Evolutionary conservation across 1,140 invertebrate genomes (phyloP), one percentile per base, ranked within the genome.

Genomic region (Drosophila navojoa): DNA sequence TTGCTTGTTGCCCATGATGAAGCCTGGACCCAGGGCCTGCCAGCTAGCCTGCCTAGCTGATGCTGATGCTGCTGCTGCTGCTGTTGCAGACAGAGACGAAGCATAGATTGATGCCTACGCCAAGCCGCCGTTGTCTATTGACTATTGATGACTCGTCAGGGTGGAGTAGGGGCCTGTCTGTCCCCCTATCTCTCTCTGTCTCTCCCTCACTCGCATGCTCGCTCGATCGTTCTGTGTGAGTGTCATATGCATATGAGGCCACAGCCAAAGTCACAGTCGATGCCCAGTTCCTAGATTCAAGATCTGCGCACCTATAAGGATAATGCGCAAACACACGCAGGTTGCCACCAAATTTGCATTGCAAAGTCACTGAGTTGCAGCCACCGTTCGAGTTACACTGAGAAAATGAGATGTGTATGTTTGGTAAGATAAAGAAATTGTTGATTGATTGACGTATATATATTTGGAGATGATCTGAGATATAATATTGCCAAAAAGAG

Each of bases 161-260:
- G 59, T 25, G 38, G 19, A 45, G 59, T 29, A 38, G 16, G 5
- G 40, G 52, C 49, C 25, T 11, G n/a, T 42, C 44, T 44, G 11
- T 10, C 25, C 9, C 49, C 59, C 25, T 25, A 35, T 69, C 45
- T 32, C 32, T 32, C 32, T 32, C 32, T 32, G 7, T 32, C 32
- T 32, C 32, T 32, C 32, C 1, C 6, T 9, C 52, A 6, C 13
- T 25, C 32, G 6, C 42, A 10, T 5, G n/a, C 10, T 25, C 5
- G 16, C 10, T 29, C 13, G 25, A 1, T 45, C 13, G 25, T 16
- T 35, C n/a, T 45, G 55, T 73, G 74, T 77, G 79, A 77, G 79
- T 81, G 81, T 82, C 77, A 85, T 87, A 87, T 87, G 82, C 79
- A 87, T 87, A 87, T 87, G 76, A 87, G 82, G 60, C 42, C 45